Evolutionary conservation across 64 coral and sea anemone genomes (phyloP).

Genomic region (Montipora cactus): DNA sequence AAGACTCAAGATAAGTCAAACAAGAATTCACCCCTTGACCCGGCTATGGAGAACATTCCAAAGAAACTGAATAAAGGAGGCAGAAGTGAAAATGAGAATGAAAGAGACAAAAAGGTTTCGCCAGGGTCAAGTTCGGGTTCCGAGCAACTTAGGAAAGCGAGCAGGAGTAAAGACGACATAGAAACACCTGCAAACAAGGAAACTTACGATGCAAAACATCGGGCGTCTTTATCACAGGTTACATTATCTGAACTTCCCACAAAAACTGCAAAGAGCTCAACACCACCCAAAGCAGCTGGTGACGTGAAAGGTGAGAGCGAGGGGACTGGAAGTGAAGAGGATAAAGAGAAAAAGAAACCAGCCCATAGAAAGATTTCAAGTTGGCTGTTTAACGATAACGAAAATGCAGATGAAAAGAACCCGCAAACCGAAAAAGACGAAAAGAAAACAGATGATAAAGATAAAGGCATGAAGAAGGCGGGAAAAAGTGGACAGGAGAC

Average conservation of each 20-base stretch:
- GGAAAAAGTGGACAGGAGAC: neutral
- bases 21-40: neutral
- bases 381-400: neutral
- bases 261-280: neutral
- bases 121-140: neutral
- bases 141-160: neutral
- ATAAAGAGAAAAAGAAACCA: neutral
- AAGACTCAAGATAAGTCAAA: constrained; percentile 7
- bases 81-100: neutral
- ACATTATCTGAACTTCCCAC: neutral
- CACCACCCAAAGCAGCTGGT: neutral
- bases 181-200: neutral
- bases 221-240: constrained; percentile 19
- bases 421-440: neutral
- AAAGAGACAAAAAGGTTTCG: neutral
- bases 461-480: neutral
- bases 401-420: neutral
- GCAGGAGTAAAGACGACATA: neutral
- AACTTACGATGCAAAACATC: neutral
- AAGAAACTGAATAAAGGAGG: neutral
- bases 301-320: neutral
- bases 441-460: neutral
- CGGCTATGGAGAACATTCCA: neutral
- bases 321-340: neutral
- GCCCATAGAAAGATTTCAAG: constrained; percentile 19